Evolutionary conservation across 1,140 invertebrate genomes (phyloP).

Genomic region (Orussus abietinus): DNA sequence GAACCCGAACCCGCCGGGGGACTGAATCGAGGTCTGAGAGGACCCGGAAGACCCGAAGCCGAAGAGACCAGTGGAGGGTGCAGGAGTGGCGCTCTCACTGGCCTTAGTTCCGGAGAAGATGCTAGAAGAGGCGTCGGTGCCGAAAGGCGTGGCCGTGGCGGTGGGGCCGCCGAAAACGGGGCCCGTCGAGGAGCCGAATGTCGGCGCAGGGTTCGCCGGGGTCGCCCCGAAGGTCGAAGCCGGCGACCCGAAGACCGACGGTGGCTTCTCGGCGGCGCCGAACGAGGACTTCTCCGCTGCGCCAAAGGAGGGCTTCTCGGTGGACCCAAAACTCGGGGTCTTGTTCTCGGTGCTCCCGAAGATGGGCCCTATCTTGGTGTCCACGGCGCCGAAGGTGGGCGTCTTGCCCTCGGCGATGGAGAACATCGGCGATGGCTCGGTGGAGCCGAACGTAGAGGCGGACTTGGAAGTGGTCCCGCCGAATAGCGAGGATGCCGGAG

Average conservation of each 20-base stretch:
- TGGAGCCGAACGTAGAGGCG: conserved; percentile 18
- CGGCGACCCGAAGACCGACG: conserved; percentile 9
- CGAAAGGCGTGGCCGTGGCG: conserved; percentile 13
- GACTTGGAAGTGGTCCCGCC: conserved; percentile 10
- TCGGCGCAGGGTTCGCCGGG: conserved; percentile 11
- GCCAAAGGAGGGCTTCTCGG: conserved; percentile 17
- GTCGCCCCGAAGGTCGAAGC: conserved; percentile 23
- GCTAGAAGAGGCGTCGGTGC: conserved; percentile 13
- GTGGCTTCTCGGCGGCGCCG: conserved; percentile 17
- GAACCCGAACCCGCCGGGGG: conserved; percentile 20
- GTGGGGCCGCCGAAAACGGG: conserved; percentile 21
- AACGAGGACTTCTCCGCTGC: conserved; percentile 17
- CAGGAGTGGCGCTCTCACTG: neutral
- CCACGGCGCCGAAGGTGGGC: conserved; percentile 8
- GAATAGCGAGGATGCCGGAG: conserved; percentile 1
- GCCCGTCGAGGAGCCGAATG: conserved; percentile 13
- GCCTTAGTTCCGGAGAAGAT: conserved; percentile 24
- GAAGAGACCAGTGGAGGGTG: conserved; percentile 21
- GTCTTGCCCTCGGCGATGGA: conserved; percentile 18
- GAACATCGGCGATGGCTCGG: conserved; percentile 19
- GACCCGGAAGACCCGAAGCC: conserved; percentile 25
- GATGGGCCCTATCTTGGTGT: conserved; percentile 19
- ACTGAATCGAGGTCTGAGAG: conserved; percentile 11
- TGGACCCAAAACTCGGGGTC: conserved; percentile 22
- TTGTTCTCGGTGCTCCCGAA: conserved; percentile 28